Conservation (phyloP, 2,113 vertebrate species). For the Ibidorhyncha struthersii region DNA sequence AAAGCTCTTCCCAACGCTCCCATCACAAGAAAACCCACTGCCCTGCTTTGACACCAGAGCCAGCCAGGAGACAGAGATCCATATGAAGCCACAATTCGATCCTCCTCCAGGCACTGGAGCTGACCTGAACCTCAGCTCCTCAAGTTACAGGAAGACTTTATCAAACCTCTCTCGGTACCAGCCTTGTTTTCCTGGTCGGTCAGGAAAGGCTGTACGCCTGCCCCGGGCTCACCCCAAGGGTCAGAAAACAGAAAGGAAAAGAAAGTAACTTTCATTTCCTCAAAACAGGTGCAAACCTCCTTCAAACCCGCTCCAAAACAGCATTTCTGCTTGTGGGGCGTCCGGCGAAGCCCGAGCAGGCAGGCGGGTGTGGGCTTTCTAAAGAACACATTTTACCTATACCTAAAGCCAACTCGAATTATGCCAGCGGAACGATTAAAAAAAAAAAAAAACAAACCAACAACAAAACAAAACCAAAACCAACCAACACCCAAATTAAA, state of each 20-base stretch:
- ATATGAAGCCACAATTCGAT: neutral
- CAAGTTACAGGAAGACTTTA: slow-evolving; percentile 25
- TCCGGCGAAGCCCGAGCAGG: neutral
- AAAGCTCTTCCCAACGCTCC: neutral
- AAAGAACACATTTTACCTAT: neutral
- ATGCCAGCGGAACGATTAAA: neutral
- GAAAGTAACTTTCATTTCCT: neutral
- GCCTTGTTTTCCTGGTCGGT: neutral
- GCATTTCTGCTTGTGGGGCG: no score
- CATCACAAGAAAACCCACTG: neutral
- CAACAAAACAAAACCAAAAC: no score
- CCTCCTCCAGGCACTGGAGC: neutral
- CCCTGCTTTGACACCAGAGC: neutral
- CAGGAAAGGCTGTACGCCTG: neutral
- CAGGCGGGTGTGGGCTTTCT: accelerated
- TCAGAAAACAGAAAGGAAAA: neutral
- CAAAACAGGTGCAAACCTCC: neutral
- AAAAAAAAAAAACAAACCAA: no score
- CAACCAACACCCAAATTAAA: no score
- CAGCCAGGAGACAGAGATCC: neutral
- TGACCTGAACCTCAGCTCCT: neutral
- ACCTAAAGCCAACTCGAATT: neutral
- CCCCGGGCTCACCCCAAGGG: neutral
- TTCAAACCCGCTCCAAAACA: accelerated
- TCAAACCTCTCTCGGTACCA: neutral